Base-by-base conservation (phyloP, 2,888 invertebrate genomes). In the Stictocephala bisonia region DNA sequence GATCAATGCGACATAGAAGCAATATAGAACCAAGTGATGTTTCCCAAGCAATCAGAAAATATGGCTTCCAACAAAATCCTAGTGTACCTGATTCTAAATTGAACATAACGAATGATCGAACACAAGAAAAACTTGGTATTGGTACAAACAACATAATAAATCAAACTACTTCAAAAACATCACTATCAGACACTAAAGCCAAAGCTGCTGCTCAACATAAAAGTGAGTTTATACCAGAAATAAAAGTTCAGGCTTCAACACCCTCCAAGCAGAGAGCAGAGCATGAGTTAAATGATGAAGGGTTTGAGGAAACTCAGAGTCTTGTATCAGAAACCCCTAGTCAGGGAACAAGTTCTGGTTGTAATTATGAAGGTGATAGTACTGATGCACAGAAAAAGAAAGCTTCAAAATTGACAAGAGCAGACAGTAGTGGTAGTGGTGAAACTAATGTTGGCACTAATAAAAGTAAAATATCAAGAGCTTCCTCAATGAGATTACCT, bases 241-340 rank as follows among this genome's bases (percentile, higher is more conserved):
- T 88, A 29, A 86, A 85, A 75, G 84, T 88, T 0, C 87, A 87
- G 82, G 86, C 86, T 27, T 78, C 83, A 75, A 83, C 82, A 73
- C 83, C 82, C 64, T 81, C 79, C 68, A 84, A 78, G 18, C 82
- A 81, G 74, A 84, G 82, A 79, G 84, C 83, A 72, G 91, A 92
- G 77, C 90, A 90, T 77, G 94, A 95, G 79, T 83, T 91, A 51
- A 93, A 94, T 81, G 95, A 95, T 82, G 95, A 95, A 86, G 95
- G 95, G 7, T 95, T 95, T 81, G 95, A 95, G 83, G 95, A 95
- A 85, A 94, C 94, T 0, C 94, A 94, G 81, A 94, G 94, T 81
- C 86, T 95, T 67, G 93, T 94, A 80, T 94, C 94, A 0, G 94
- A 94, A 82, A 94, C 93, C 6, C 90, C 93, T 2, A 94, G 94